Percentiles rank a stretch among this genome's conserved stretches.
phyloP scores from a whole-genome alignment of 2,888 invertebrate genomes.

The Chymomyza amoena region DNA sequence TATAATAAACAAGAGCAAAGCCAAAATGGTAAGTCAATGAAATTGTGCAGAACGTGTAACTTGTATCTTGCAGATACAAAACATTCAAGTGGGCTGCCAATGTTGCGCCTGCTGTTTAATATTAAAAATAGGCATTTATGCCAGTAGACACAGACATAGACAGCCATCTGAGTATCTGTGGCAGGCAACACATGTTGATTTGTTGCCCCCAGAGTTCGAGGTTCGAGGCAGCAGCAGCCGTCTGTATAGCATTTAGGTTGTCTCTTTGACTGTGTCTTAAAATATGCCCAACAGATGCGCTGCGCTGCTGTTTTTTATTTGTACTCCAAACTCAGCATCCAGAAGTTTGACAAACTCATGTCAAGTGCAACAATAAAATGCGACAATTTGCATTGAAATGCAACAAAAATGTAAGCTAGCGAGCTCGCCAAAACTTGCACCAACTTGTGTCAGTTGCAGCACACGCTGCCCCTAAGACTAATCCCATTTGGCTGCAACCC shows the following conservation, averaged over 20 bases:
- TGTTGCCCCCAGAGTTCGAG: neutral
- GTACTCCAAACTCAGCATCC: neutral
- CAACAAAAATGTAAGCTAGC: no score
- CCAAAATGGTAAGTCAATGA: slow-evolving; percentile 54
- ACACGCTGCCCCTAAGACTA: neutral
- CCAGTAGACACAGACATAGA: neutral
- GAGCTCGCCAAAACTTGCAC: neutral
- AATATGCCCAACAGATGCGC: neutral
- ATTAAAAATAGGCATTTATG: slow-evolving; percentile 4
- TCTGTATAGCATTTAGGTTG: slow-evolving; percentile 40
- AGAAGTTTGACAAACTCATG: slow-evolving; percentile 4
- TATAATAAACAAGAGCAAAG: slow-evolving; percentile 1
- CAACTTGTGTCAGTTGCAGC: neutral
- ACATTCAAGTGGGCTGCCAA: neutral
- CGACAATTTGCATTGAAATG: slow-evolving; percentile 4
- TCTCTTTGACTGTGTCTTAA: slow-evolving; percentile 14
- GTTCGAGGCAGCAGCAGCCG: slow-evolving; percentile 62
- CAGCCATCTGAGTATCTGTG: no score
- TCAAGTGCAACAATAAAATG: slow-evolving; percentile 33
- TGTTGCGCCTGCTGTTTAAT: neutral
- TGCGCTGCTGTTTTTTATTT: slow-evolving; percentile 61
- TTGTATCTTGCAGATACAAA: slow-evolving; percentile 27
- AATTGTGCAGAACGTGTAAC: slow-evolving; percentile 65
- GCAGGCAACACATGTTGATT: slow-evolving; percentile 24
- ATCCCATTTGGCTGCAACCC: no score